Percentiles rank a stretch among this genome's conserved stretches.
phyloP scores from a whole-genome alignment of 2,113 vertebrate genomes.

The Cebidichthys violaceus region DNA sequence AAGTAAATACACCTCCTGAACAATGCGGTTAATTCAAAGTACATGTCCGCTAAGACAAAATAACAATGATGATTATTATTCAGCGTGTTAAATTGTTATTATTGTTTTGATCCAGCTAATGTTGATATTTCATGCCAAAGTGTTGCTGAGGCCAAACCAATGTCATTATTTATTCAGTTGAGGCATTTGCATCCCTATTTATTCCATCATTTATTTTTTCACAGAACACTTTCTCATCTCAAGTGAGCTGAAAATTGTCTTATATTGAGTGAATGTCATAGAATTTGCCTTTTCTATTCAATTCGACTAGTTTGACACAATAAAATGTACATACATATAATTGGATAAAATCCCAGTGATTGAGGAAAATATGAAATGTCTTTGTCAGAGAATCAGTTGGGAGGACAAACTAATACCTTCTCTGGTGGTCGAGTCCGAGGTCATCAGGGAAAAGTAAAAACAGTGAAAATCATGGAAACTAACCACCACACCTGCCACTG shows the following conservation, averaged over 20 bases:
- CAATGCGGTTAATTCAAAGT: slow-evolving; percentile 13
- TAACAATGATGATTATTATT: slow-evolving; percentile 12
- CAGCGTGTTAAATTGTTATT: neutral
- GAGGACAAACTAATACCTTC: slow-evolving; percentile 12
- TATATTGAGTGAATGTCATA: slow-evolving; percentile 22
- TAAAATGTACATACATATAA: slow-evolving; percentile 42
- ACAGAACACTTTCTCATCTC: slow-evolving; percentile 32
- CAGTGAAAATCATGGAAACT: neutral
- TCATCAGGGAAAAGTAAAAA: slow-evolving; percentile 2
- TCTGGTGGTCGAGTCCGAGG: neutral
- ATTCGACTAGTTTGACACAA: slow-evolving; percentile 36
- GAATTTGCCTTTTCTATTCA: slow-evolving; percentile 31
- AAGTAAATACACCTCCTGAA: slow-evolving; percentile 13
- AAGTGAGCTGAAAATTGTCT: slow-evolving; percentile 45
- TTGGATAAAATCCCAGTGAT: slow-evolving; percentile 18
- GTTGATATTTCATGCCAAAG: slow-evolving; percentile 13
- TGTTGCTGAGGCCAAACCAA: slow-evolving; percentile 32
- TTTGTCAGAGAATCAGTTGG: slow-evolving; percentile 35
- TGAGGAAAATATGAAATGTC: slow-evolving; percentile 23
- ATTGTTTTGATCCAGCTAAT: slow-evolving; percentile 20
- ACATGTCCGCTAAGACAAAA: slow-evolving; percentile 13
- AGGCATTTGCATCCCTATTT: slow-evolving; percentile 35
- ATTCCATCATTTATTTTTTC: slow-evolving; percentile 31
- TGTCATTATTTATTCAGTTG: slow-evolving; percentile 49
- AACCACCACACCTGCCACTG: neutral